Conservation (phyloP, 2,888 invertebrate species). For the Tholera decimalis region DNA sequence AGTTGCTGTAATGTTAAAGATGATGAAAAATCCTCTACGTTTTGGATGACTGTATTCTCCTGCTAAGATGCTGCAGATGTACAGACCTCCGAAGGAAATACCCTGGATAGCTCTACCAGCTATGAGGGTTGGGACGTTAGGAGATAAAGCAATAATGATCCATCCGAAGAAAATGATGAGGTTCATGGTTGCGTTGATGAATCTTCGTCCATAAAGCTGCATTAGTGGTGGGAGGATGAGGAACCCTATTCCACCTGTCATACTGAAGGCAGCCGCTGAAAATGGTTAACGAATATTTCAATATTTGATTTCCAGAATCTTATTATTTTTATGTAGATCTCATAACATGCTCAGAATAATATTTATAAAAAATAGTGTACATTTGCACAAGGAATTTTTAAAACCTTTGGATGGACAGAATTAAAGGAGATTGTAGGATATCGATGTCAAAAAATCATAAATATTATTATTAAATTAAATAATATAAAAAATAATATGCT, state of each 20-base stretch:
- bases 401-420: too few relatives aligned
- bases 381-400: too few relatives aligned
- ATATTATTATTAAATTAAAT: too few relatives aligned
- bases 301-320: not conserved
- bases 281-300: not conserved
- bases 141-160: constrained; percentile 49
- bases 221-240: constrained; percentile 53
- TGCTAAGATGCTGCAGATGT: constrained; percentile 46
- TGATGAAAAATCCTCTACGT: constrained; percentile 56
- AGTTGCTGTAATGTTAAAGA: constrained; percentile 52
- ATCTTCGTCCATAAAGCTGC: constrained; percentile 58
- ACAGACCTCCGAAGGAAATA: constrained; percentile 52
- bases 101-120: constrained; percentile 57
- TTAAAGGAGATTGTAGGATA: too few relatives aligned
- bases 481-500: too few relatives aligned
- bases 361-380: too few relatives aligned
- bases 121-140: constrained; percentile 47
- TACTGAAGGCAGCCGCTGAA: constrained; percentile 45
- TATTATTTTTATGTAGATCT: too few relatives aligned
- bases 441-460: too few relatives aligned
- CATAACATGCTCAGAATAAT: too few relatives aligned
- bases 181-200: constrained; percentile 50
- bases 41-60: constrained; percentile 61
- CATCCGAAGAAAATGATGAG: constrained; percentile 44
- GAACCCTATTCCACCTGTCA: constrained; percentile 52